These are phyloP conservation scores for Resseliella maxima DNA, from an alignment of 2,888 invertebrate genomes.

Conservation along the genomic window DNA sequence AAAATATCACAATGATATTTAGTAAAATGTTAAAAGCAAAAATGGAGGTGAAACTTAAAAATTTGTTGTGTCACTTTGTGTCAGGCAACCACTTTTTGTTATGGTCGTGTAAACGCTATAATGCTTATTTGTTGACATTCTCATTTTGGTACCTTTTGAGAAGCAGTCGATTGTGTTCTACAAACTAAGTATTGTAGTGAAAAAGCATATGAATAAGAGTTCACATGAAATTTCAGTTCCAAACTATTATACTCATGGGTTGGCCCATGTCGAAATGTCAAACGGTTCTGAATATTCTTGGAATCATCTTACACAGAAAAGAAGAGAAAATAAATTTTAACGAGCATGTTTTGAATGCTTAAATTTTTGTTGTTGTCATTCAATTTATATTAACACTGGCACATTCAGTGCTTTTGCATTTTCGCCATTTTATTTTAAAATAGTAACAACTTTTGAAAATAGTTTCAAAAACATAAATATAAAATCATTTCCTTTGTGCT, in stretches of 20 bases:
- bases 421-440: background rate
- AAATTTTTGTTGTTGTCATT: background rate
- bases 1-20: background rate
- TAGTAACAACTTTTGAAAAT: background rate
- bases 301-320: background rate
- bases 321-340: background rate
- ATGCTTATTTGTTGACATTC: background rate
- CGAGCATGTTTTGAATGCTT: slow-evolving; percentile 2
- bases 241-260: background rate
- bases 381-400: background rate
- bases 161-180: background rate
- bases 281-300: background rate
- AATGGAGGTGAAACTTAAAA: slow-evolving; percentile 8
- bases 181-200: background rate
- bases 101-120: background rate
- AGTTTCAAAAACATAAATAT: background rate
- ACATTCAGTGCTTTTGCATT: background rate
- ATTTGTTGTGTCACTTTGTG: slow-evolving; percentile 12
- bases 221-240: background rate
- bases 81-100: background rate
- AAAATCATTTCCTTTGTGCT: background rate
- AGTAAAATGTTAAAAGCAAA: background rate
- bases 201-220: background rate
- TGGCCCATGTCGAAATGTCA: slow-evolving; percentile 17
- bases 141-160: background rate